Percentiles rank a stretch among this genome's conserved stretches.
These are phyloP conservation scores for Cyprinodon variegatus DNA, from an alignment of 2,113 vertebrate species.

Conservation along the genomic window DNA sequence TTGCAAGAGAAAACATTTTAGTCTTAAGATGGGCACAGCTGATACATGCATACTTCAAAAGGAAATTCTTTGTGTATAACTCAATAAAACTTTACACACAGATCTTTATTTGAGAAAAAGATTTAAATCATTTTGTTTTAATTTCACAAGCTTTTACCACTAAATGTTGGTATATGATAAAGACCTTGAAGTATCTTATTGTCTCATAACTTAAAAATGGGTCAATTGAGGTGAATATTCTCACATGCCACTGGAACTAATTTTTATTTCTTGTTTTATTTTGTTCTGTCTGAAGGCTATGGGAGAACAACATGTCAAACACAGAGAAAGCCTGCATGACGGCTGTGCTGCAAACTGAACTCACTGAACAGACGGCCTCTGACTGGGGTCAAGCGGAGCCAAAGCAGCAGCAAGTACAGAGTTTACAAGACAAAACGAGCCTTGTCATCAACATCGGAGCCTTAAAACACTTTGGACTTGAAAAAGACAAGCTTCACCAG, in stretches of 20 bases:
- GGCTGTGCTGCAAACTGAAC: conserved; percentile 19
- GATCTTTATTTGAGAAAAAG: too few relatives aligned
- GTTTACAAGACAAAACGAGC: conserved; percentile 9
- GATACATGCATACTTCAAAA: too few relatives aligned
- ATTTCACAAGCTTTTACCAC: too few relatives aligned
- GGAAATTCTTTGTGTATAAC: too few relatives aligned
- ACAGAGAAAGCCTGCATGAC: conserved; percentile 23
- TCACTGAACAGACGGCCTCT: neutral
- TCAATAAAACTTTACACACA: too few relatives aligned
- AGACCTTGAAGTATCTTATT: too few relatives aligned
- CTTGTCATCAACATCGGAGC: conserved; percentile 9
- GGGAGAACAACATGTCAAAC: conserved; percentile 3
- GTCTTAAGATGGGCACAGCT: too few relatives aligned
- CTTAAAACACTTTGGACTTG: conserved; percentile 17
- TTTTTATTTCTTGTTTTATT: neutral
- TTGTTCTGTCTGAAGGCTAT: conserved; percentile 16
- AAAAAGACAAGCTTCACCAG: conserved; percentile 11
- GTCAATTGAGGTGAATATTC: neutral
- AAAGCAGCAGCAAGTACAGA: conserved; percentile 28
- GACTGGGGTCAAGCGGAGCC: conserved; percentile 9
- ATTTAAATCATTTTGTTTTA: too few relatives aligned
- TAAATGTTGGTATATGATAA: too few relatives aligned
- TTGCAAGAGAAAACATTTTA: too few relatives aligned
- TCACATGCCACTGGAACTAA: neutral
- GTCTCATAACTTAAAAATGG: too few relatives aligned